Evolutionary conservation across 1,140 invertebrate species (phyloP), one percentile per base, ranked within the genome.

Genomic region (Globodera rostochiensis): DNA sequence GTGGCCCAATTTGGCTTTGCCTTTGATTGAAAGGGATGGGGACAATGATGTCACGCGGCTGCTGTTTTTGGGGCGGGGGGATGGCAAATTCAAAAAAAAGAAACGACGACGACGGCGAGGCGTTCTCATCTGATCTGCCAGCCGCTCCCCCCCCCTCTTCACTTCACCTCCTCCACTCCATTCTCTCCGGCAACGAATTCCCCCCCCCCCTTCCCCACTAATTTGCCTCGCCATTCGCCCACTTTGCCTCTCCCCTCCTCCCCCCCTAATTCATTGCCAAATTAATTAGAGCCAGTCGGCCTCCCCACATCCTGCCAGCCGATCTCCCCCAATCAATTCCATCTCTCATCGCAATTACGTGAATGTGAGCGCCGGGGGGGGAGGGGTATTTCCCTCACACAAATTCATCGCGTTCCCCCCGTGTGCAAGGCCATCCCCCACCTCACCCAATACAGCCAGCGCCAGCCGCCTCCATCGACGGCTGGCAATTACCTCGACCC

Each of bases 211-310:
- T 13, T n/a, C 57, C 9, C 57, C 57, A 60, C 13, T 60, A 60
- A 60, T 60, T 60, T 60, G 57, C 69, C 69, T 71, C 69, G 6
- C 57, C 57, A 5, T 53, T 19, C 57, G 11, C 57, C 57, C 9
- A 19, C 25, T 60, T 19, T 60, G 11, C 19, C 19, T 4, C 57
- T 6, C 21, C 25, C 69, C 25, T 47, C 69, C 46, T 36, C 69
- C 67, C 67, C 69, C 15, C 69, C 25, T 47, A 45, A 36, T 71
- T 47, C 69, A 71, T 71, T 71, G 69, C 69, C 69, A 71, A 71
- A 71, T 71, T 71, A 71, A 71, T 71, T 71, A 71, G 69, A 60
- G 57, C 57, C 57, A 60, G 57, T 15, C 57, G 57, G 57, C 57
- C 57, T 60, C 57, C 57, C 57, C 9, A 19, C 57, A 60, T 60